Percentiles rank a stretch among this genome's conserved stretches.
These are phyloP conservation scores for Cladopsammia gracilis DNA, from an alignment of 64 coral and sea anemone genomes.

Conservation along the genomic window DNA sequence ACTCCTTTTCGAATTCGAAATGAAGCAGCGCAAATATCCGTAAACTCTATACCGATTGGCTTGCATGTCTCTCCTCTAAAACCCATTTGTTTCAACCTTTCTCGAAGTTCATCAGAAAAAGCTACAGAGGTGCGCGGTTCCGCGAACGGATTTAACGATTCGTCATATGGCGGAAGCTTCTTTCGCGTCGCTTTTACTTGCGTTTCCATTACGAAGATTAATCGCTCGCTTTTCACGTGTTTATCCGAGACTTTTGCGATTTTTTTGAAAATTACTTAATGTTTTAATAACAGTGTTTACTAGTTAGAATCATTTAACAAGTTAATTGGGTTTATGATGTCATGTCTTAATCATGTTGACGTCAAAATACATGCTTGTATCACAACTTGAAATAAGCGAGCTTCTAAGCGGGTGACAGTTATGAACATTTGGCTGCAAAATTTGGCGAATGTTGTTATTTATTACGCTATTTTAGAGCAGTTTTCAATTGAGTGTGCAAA, in stretches of 20 bases:
- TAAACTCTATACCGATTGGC: slow-evolving; percentile 45
- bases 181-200: neutral
- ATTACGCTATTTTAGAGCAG: too few relatives aligned
- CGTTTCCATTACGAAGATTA: neutral
- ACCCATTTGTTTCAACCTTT: slow-evolving; percentile 23
- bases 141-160: slow-evolving; percentile 4
- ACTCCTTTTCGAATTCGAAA: slow-evolving; percentile 65
- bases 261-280: too few relatives aligned
- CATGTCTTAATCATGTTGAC: neutral
- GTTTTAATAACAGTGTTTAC: too few relatives aligned
- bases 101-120: slow-evolving; percentile 19
- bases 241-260: too few relatives aligned
- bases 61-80: slow-evolving; percentile 10
- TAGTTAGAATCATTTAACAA: neutral
- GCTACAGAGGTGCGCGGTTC: slow-evolving; percentile 8
- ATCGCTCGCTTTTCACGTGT: too few relatives aligned
- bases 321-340: neutral
- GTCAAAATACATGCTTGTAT: too few relatives aligned
- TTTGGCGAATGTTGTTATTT: too few relatives aligned
- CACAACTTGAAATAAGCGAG: too few relatives aligned
- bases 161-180: neutral
- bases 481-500: too few relatives aligned
- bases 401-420: too few relatives aligned
- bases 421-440: too few relatives aligned
- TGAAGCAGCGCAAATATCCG: slow-evolving; percentile 27